Evolutionary conservation across 2,113 vertebrate species (phyloP).

Genomic region (Epinephelus moara): DNA sequence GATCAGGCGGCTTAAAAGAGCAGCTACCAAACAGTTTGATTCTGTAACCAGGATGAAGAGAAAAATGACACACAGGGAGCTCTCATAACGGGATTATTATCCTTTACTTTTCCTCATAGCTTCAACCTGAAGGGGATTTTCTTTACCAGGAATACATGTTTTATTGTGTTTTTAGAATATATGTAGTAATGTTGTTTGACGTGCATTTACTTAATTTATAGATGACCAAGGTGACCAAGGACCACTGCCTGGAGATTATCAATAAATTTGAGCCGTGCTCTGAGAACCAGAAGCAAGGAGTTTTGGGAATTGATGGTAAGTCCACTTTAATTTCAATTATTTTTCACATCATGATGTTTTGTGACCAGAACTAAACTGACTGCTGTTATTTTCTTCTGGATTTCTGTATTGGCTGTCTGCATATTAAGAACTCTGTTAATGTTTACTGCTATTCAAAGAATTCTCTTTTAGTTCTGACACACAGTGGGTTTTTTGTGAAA

Average conservation of each 20-base stretch:
- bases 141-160: too few species aligned
- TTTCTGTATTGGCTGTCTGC: not conserved
- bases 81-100: not conserved
- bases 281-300: constrained; percentile 90
- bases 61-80: not conserved
- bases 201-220: constrained; percentile 65
- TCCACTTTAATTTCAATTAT: not conserved
- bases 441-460: not conserved
- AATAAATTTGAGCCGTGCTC: constrained; percentile 95
- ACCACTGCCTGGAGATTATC: constrained; percentile 92
- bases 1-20: constrained; percentile 60
- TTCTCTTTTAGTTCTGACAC: not conserved
- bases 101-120: not conserved
- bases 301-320: constrained; percentile 96
- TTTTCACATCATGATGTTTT: not conserved
- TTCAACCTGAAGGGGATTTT: too few species aligned
- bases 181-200: not conserved
- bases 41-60: constrained; percentile 20
- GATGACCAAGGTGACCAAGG: constrained; percentile 92
- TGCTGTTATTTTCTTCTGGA: not conserved
- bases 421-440: not conserved
- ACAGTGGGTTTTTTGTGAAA: not conserved
- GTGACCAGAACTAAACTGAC: not conserved
- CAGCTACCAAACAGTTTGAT: constrained; percentile 50
- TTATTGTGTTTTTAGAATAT: not conserved